Evolutionary conservation across 2,888 invertebrate species (phyloP).

Genomic region (Apoderus coryli): DNA sequence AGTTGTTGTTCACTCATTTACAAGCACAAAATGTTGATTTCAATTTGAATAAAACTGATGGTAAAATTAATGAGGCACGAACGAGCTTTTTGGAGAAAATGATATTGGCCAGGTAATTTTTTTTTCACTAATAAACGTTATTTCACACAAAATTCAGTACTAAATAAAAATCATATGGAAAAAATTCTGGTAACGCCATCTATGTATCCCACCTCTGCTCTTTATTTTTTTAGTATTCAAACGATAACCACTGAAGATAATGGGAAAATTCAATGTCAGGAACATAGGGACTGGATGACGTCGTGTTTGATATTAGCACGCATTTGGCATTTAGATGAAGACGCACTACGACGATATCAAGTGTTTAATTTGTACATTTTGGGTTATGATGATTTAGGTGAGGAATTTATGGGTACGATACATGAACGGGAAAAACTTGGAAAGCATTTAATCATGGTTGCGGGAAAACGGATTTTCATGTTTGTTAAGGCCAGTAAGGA

Average conservation of each 20-base stretch:
- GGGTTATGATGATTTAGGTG: conserved; percentile 46
- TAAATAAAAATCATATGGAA: no score
- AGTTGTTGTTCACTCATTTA: conserved; percentile 37
- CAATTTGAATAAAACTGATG: conserved; percentile 49
- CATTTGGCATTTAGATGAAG: conserved; percentile 60
- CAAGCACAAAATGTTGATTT: conserved; percentile 26
- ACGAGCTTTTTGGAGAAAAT: conserved; percentile 59
- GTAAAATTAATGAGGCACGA: conserved; percentile 49
- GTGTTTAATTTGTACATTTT: conserved; percentile 45
- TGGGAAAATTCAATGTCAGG: conserved; percentile 34
- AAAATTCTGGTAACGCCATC: no score
- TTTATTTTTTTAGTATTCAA: no score
- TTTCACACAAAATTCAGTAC: no score
- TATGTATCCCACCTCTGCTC: no score
- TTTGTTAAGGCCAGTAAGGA: no score
- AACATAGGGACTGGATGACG: conserved; percentile 54
- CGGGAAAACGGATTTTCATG: no score
- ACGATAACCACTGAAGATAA: conserved; percentile 46
- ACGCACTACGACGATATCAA: conserved; percentile 65
- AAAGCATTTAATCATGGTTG: conserved; percentile 57
- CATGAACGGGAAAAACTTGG: conserved; percentile 57
- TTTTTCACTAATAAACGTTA: no score
- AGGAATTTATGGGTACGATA: conserved; percentile 48
- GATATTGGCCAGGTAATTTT: conserved; percentile 57
- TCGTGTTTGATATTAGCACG: conserved; percentile 37